phyloP scores from a whole-genome alignment of 1,140 invertebrate genomes.

The Phthorimaea operculella region DNA sequence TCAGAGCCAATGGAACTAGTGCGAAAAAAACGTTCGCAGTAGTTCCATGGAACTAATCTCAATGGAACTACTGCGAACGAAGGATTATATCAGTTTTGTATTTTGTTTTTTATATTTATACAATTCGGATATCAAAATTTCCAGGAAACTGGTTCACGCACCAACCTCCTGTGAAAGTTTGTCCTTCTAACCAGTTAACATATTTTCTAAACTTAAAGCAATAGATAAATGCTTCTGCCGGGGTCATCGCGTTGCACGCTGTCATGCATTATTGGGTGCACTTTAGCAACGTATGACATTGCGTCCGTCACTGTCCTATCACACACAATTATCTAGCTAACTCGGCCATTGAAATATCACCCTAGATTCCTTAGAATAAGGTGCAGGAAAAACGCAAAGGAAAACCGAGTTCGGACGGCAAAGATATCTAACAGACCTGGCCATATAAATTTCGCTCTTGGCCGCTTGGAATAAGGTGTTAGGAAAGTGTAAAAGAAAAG shows the following conservation, averaged over 20 bases:
- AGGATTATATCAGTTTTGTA: too few relatives aligned
- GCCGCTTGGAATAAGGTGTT: neutral
- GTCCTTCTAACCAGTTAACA: neutral
- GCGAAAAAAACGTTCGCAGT: too few relatives aligned
- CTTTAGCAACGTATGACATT: conserved; percentile 5
- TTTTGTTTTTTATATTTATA: too few relatives aligned
- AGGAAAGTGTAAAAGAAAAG: neutral
- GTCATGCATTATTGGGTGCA: conserved; percentile 5
- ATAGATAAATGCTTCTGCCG: neutral
- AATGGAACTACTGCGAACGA: too few relatives aligned
- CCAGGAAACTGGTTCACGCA: too few relatives aligned
- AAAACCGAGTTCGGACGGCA: neutral
- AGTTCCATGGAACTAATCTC: too few relatives aligned
- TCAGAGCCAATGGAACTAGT: too few relatives aligned
- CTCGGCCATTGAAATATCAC: neutral
- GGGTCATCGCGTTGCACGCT: neutral
- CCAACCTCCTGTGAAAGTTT: neutral
- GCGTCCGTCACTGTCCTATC: neutral
- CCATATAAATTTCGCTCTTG: neutral
- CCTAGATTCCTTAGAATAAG: neutral
- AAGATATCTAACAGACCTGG: neutral
- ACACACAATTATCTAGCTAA: neutral
- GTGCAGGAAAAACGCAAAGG: neutral
- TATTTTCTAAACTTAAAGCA: neutral
- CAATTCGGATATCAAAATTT: neutral